Evolutionary conservation across 37 sponge, comb jelly and placozoan genomes (phyloP).

Genomic region (Hormiphora californensis): DNA sequence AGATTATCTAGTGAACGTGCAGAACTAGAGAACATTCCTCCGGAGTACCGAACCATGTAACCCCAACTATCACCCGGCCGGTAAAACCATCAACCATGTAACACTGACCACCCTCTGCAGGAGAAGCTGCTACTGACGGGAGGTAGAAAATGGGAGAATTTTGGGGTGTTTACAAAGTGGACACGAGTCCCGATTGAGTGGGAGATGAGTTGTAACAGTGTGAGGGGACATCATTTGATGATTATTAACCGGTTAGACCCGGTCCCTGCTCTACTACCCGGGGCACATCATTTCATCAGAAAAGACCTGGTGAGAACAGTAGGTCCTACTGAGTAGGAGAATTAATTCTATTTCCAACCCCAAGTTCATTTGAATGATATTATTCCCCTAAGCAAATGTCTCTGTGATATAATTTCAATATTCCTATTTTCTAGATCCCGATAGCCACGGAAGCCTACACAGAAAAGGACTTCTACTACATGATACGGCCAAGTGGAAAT

Average conservation of each 20-base stretch:
- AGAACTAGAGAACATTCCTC: no score
- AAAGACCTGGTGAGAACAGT: slow-evolving; percentile 22
- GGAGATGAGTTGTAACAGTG: slow-evolving; percentile 39
- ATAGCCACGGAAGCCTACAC: background rate
- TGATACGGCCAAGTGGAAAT: slow-evolving; percentile 34
- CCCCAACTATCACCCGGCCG: no score
- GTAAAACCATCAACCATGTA: no score
- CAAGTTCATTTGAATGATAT: no score
- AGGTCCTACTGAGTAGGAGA: no score
- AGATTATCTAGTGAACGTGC: no score
- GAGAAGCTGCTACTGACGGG: slow-evolving; percentile 43
- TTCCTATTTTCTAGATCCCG: background rate
- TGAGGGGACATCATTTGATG: slow-evolving; percentile 15
- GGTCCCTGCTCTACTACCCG: background rate
- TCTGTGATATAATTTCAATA: no score
- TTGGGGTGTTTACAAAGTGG: slow-evolving; percentile 41
- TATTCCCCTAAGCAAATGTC: no score
- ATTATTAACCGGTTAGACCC: slow-evolving; percentile 13
- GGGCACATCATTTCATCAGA: slow-evolving; percentile 38
- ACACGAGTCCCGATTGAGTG: slow-evolving; percentile 31
- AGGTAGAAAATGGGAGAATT: slow-evolving; percentile 46
- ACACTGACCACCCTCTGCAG: background rate
- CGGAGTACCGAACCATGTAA: no score
- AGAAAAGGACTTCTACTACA: slow-evolving; percentile 52
- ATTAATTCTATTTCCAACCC: no score